These are phyloP conservation scores for Plecotus auritus DNA, from an alignment of 2,113 vertebrate species.

Conservation along the genomic window DNA sequence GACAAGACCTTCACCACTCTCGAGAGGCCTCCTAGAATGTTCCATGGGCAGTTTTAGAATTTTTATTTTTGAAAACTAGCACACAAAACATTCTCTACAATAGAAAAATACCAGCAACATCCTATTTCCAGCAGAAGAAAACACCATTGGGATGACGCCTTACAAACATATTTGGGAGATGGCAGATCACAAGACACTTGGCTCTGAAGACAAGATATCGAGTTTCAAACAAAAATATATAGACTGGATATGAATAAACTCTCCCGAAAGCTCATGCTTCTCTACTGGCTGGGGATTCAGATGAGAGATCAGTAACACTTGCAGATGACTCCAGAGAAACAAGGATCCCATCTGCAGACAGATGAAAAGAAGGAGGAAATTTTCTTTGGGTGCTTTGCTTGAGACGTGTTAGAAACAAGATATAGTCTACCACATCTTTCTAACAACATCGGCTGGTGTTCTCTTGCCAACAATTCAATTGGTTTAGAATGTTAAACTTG, in stretches of 20 bases:
- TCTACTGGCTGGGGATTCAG: background rate
- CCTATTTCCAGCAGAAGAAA: slow-evolving; percentile 7
- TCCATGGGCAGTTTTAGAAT: slow-evolving; percentile 64
- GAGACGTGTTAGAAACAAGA: slow-evolving; percentile 50
- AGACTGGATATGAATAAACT: slow-evolving; percentile 21
- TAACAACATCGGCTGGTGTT: background rate
- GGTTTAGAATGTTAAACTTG: slow-evolving; percentile 51
- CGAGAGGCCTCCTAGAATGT: slow-evolving; percentile 70
- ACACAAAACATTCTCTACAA: slow-evolving; percentile 61
- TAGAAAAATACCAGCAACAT: background rate
- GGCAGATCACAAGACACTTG: background rate
- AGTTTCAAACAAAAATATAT: slow-evolving; percentile 39
- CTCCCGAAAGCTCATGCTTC: background rate
- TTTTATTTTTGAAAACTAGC: slow-evolving; percentile 77
- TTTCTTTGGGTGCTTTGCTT: slow-evolving; percentile 56
- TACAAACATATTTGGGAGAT: slow-evolving; percentile 8
- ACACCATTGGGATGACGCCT: background rate
- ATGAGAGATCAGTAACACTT: background rate
- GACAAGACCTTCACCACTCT: slow-evolving; percentile 62
- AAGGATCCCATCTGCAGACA: slow-evolving; percentile 44
- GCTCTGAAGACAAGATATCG: background rate
- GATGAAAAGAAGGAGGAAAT: slow-evolving; percentile 44
- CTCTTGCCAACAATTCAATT: slow-evolving; percentile 46
- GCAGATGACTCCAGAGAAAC: slow-evolving; percentile 20
- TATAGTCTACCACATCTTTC: slow-evolving; percentile 64